Evolutionary conservation across 2,888 invertebrate genomes (phyloP).

Genomic region (Matsumyia berberina): DNA sequence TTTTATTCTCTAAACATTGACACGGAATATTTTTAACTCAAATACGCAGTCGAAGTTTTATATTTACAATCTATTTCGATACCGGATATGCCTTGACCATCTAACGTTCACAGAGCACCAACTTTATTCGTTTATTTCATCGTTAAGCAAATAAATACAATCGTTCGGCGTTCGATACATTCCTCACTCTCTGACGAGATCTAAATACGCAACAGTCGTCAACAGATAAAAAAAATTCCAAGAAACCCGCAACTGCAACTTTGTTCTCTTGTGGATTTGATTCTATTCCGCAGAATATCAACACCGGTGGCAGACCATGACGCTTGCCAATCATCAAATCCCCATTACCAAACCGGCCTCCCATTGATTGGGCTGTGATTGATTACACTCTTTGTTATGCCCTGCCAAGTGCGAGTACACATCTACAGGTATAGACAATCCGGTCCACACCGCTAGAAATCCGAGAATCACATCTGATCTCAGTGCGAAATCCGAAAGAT

Average conservation of each 20-base stretch:
- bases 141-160: conserved; percentile 48
- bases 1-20: too few species aligned
- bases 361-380: conserved; percentile 17
- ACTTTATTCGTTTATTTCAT: conserved; percentile 18
- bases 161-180: background rate
- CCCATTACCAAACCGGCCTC: conserved; percentile 5
- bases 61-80: conserved; percentile 7
- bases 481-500: background rate
- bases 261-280: conserved; percentile 22
- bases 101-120: conserved; percentile 6
- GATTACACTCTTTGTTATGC: conserved; percentile 20
- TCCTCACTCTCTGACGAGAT: background rate
- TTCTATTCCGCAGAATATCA: conserved; percentile 20
- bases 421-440: background rate
- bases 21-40: too few species aligned
- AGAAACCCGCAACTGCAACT: conserved; percentile 21
- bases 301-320: conserved; percentile 34
- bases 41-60: background rate
- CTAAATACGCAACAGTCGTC: conserved; percentile 14
- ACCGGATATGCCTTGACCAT: conserved; percentile 9
- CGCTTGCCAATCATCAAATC: conserved; percentile 29
- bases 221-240: background rate
- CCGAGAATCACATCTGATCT: conserved; percentile 8
- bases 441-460: background rate
- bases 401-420: background rate